A percentile compares a stretch with the other conserved stretches of the same genome.
These are phyloP conservation scores for Motacilla tschutschensis DNA, from an alignment of 2,113 vertebrate species.

Conservation along the genomic window DNA sequence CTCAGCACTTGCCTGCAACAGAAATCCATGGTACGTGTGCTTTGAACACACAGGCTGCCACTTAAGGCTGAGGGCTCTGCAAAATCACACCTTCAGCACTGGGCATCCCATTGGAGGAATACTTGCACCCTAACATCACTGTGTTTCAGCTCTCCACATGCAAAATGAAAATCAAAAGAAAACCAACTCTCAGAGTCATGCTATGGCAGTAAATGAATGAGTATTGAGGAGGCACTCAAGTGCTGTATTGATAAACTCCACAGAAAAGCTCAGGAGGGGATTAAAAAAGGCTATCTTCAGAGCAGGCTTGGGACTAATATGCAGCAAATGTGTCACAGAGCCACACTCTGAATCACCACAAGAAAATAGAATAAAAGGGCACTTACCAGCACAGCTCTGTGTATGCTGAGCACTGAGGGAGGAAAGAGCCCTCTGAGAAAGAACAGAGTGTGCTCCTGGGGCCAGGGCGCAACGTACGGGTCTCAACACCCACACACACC, in stretches of 20 bases:
- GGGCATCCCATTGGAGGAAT: not conserved
- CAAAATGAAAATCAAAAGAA: not conserved
- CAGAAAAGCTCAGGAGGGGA: slow-evolving; percentile 2
- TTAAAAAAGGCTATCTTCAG: not conserved
- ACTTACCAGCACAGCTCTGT: not conserved
- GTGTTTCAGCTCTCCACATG: not conserved
- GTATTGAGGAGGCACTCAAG: not conserved
- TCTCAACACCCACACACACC: not conserved
- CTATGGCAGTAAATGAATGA: not conserved
- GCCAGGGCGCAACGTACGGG: accelerated
- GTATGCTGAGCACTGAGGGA: not conserved
- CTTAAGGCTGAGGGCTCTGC: not conserved
- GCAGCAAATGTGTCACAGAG: not conserved
- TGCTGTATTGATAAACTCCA: not conserved
- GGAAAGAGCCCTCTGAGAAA: not conserved
- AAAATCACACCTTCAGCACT: not conserved
- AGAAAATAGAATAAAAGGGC: not conserved
- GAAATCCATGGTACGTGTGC: not conserved
- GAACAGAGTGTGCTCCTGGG: not conserved
- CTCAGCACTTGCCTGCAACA: not conserved
- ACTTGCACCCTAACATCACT: not conserved
- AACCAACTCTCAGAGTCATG: not conserved
- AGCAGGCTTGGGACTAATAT: not conserved
- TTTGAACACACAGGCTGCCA: not conserved
- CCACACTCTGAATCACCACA: accelerated